These are phyloP conservation scores for Cyclopterus lumpus DNA, from an alignment of 2,797 vertebrate genomes.

Conservation along the genomic window DNA sequence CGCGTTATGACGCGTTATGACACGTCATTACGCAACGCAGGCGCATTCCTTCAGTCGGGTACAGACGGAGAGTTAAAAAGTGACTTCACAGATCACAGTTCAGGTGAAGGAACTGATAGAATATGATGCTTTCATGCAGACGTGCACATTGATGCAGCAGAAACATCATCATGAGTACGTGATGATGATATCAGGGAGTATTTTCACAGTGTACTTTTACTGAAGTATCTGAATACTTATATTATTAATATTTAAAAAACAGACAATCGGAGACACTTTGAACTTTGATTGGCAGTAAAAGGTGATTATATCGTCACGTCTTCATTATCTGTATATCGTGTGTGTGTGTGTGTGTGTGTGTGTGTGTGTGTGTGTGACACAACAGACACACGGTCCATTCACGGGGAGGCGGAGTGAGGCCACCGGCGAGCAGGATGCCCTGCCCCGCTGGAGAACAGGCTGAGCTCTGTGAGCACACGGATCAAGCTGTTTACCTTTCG, in stretches of 20 bases:
- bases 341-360: background rate
- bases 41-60: background rate
- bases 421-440: constrained; percentile 74
- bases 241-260: too few species aligned
- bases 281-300: constrained; percentile 26
- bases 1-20: too few species aligned
- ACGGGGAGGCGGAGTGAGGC: constrained; percentile 46
- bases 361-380: constrained; percentile 14
- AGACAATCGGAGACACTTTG: constrained; percentile 4
- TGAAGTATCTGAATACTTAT: background rate
- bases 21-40: background rate
- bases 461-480: constrained; percentile 62
- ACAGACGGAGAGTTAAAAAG: background rate
- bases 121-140: background rate
- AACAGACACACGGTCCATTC: constrained; percentile 63
- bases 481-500: constrained; percentile 49
- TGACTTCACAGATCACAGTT: background rate
- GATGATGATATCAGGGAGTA: too few species aligned
- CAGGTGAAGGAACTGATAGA: too few species aligned
- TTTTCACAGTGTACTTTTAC: too few species aligned
- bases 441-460: constrained; percentile 79
- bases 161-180: background rate
- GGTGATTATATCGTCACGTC: background rate
- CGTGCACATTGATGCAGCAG: background rate
- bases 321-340: background rate